Percentiles rank a stretch among this genome's conserved stretches.
Evolutionary conservation across 2,797 vertebrate species (phyloP).

Genomic region (Okamejei kenojei): DNA sequence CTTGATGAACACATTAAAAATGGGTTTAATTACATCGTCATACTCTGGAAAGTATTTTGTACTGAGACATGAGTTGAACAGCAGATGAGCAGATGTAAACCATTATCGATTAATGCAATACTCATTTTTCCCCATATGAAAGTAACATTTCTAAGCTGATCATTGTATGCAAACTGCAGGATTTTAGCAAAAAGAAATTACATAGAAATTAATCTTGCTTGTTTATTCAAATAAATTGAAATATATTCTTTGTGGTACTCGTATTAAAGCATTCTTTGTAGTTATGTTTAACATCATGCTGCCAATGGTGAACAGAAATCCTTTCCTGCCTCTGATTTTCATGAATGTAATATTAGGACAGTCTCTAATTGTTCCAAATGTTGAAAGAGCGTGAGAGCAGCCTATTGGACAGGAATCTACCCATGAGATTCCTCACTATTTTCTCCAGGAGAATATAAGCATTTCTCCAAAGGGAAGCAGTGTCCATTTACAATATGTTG

Average conservation of each 20-base stretch:
- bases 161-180: background rate
- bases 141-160: background rate
- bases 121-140: background rate
- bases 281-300: background rate
- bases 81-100: constrained; percentile 15
- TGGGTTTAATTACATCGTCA: background rate
- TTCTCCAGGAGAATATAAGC: background rate
- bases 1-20: background rate
- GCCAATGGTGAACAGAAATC: background rate
- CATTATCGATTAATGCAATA: background rate
- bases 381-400: background rate
- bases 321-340: background rate
- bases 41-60: constrained; percentile 15
- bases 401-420: background rate
- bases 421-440: background rate
- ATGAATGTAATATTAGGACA: background rate
- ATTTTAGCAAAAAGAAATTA: background rate
- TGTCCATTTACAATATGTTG: background rate
- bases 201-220: background rate
- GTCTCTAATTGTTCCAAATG: background rate
- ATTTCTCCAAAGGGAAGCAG: background rate
- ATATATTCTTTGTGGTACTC: background rate
- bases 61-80: background rate
- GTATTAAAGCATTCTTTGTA: background rate
- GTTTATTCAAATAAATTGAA: background rate